Percentiles rank a stretch among this genome's conserved stretches.
These are phyloP conservation scores for Cyclophora albipunctata DNA, from an alignment of 2,888 invertebrate genomes.

Conservation along the genomic window DNA sequence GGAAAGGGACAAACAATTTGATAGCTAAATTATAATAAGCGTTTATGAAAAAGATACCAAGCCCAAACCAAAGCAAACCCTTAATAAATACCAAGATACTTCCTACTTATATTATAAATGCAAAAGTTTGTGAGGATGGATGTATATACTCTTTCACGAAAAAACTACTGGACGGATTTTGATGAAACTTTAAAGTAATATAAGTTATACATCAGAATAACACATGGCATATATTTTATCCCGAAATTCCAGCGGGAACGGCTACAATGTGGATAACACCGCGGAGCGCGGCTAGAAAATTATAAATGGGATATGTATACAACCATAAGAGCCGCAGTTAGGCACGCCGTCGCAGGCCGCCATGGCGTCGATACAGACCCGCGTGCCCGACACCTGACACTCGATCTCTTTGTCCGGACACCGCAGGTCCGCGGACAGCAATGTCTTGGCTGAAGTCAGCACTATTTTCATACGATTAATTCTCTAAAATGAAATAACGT, in stretches of 20 bases:
- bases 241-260: too few species aligned
- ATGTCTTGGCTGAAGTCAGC: slow-evolving; percentile 44
- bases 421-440: slow-evolving; percentile 23
- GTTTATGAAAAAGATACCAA: too few species aligned
- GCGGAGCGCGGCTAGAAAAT: too few species aligned
- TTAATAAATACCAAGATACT: background rate
- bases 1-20: too few species aligned
- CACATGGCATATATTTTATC: too few species aligned
- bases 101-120: too few species aligned
- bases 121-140: too few species aligned
- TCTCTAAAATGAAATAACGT: slow-evolving; percentile 24
- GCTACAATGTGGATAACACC: too few species aligned
- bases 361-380: slow-evolving; percentile 55
- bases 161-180: too few species aligned
- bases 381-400: slow-evolving; percentile 53
- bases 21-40: too few species aligned
- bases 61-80: background rate
- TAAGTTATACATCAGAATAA: too few species aligned
- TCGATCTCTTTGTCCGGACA: slow-evolving; percentile 41
- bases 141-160: background rate
- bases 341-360: slow-evolving; percentile 60
- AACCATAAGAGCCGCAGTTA: slow-evolving; percentile 59
- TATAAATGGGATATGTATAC: background rate
- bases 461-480: slow-evolving; percentile 47
- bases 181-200: too few species aligned